Evolutionary conservation across 2,113 vertebrate genomes (phyloP), one percentile per base, ranked within the genome.

Genomic region (Antennarius striatus): DNA sequence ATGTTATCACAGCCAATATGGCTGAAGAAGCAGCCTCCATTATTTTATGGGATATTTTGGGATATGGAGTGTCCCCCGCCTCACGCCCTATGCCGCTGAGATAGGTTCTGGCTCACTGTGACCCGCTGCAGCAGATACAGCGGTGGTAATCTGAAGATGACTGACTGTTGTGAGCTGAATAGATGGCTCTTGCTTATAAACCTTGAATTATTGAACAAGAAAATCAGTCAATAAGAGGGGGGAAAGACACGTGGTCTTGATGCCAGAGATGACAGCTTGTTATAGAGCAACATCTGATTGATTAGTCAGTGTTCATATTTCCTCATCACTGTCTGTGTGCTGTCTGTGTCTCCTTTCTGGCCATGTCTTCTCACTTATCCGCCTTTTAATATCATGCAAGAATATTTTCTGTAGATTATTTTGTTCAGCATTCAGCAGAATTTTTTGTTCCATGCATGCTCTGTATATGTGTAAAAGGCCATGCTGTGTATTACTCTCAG

Each of bases 191-290:
- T 91, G 88, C 87, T 90, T 91, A 91, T 91, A 87, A 91, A 91
- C 78, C 80, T 81, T 92, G 84, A 92, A 91, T 92, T 89, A 92
- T 90, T 87, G 87, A 92, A 85, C 68, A 84, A 74, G 68, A 72
- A 67, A 88, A 90, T 90, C 83, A 81, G 85, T 91, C 83, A 85
- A 70, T 83, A 75, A 72, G 79, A 54, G 77, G 68, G 67, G 57
- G 56, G 49, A 78, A 67, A 82, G 68, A 70, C 67, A 47, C 80
- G 73, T 75, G 75, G 78, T 80, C 83, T 82, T 87, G 88, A 90
- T 87, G 68, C 69, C 75, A 48, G 28, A 67, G 54, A 85, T 85
- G 83, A 89, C 85, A 87, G 69, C 88, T 74, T 86, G 71, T 77
- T 84, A 86, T 86, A 84, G 84, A 77, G 81, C 86, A 85, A 80